Evolutionary conservation across 2,113 vertebrate genomes (phyloP).

Genomic region (Agelaius tricolor): DNA sequence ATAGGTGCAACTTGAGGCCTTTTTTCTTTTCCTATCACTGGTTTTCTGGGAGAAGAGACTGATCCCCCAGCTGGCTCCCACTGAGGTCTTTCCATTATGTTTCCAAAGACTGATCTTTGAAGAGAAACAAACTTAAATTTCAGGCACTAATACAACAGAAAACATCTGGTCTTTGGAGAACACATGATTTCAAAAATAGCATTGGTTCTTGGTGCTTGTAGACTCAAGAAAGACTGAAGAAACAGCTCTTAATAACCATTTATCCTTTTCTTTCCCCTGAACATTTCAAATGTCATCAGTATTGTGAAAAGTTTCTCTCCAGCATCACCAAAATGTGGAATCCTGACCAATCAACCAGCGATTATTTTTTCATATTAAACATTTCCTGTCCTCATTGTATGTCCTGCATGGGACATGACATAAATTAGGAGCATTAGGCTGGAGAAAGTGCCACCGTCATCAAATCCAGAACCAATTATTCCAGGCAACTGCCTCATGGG

Average conservation of each 20-base stretch:
- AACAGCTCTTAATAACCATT: background rate
- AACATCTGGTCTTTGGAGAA: background rate
- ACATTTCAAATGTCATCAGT: background rate
- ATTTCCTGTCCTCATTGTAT: background rate
- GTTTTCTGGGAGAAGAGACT: background rate
- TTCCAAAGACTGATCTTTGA: background rate
- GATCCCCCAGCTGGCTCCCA: background rate
- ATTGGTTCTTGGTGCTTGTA: background rate
- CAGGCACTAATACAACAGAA: background rate
- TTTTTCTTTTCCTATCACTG: background rate
- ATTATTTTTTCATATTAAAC: background rate
- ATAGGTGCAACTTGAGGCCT: background rate
- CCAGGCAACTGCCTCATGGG: background rate
- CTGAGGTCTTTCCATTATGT: background rate
- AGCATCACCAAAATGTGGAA: background rate
- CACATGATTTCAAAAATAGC: background rate
- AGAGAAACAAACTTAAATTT: background rate
- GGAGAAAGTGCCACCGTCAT: background rate
- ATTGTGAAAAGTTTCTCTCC: background rate
- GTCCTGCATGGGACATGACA: background rate
- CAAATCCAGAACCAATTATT: background rate
- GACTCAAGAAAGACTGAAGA: background rate
- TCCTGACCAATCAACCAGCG: accelerated
- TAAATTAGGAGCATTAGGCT: background rate
- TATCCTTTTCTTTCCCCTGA: background rate